A percentile compares a stretch with the other conserved stretches of the same genome.
These are phyloP conservation scores for Poecilia velifera DNA, from an alignment of 2,797 vertebrate species.

Conservation along the genomic window DNA sequence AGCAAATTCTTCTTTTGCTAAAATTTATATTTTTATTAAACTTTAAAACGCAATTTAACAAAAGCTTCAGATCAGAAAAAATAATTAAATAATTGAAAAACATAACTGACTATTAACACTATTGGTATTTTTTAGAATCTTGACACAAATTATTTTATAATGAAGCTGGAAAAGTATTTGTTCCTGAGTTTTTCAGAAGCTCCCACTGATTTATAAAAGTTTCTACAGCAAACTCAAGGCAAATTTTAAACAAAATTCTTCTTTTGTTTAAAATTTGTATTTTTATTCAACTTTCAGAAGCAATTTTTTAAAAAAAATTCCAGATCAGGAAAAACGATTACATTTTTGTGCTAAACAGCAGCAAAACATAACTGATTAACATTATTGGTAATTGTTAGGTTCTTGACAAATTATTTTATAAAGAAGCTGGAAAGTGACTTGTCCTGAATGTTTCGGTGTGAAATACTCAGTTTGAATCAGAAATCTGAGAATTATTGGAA, in stretches of 20 bases:
- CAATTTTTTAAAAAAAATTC: background rate
- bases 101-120: no score
- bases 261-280: background rate
- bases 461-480: background rate
- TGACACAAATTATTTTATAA: no score
- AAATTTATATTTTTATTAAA: background rate
- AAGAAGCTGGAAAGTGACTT: background rate
- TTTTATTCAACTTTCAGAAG: background rate
- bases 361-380: background rate
- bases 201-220: background rate
- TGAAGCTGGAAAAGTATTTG: no score
- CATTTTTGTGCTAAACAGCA: background rate
- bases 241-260: background rate
- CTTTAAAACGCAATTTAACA: background rate
- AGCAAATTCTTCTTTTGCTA: background rate
- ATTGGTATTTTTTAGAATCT: no score
- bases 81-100: background rate
- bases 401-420: background rate
- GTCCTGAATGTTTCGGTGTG: background rate
- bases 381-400: background rate
- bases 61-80: background rate
- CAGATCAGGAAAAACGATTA: background rate
- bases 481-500: background rate
- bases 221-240: background rate
- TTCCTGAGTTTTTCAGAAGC: background rate